These are phyloP conservation scores for Zaprionus africanus DNA, from an alignment of 1,140 invertebrate genomes.

Conservation along the genomic window DNA sequence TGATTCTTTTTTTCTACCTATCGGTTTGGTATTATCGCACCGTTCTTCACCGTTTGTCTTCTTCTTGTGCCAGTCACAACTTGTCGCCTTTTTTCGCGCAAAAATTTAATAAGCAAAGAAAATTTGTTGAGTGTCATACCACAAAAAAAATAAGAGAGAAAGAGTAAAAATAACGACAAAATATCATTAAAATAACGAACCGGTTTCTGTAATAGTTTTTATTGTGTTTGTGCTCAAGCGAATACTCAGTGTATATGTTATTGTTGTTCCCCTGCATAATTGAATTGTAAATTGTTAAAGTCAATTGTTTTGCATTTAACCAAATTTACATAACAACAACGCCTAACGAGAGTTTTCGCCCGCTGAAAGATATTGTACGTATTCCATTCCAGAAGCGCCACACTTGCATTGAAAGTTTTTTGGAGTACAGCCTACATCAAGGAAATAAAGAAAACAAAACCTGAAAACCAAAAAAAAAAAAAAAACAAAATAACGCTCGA, in stretches of 20 bases:
- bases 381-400: constrained; percentile 30
- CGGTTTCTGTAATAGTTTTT: constrained; percentile 56
- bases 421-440: constrained; percentile 17
- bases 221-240: constrained; percentile 26
- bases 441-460: constrained; percentile 9
- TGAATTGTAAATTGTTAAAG: constrained; percentile 31
- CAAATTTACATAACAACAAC: constrained; percentile 57
- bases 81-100: constrained; percentile 45
- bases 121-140: constrained; percentile 33
- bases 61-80: constrained; percentile 9
- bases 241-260: constrained; percentile 15
- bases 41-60: constrained; percentile 27
- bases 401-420: constrained; percentile 24
- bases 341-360: constrained; percentile 3
- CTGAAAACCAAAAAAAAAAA: neutral
- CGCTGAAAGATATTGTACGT: constrained; percentile 6
- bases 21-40: constrained; percentile 56
- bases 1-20: constrained; percentile 24
- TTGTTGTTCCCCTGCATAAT: constrained; percentile 47
- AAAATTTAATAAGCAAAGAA: constrained; percentile 49
- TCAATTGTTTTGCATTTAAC: constrained; percentile 31
- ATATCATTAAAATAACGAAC: constrained; percentile 52
- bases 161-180: constrained; percentile 13
- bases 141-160: constrained; percentile 14
- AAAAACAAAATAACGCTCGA: constrained; percentile 24